Evolutionary conservation across 2,113 vertebrate species (phyloP), one percentile per base, ranked within the genome.

Genomic region (Platycercus adscitus): DNA sequence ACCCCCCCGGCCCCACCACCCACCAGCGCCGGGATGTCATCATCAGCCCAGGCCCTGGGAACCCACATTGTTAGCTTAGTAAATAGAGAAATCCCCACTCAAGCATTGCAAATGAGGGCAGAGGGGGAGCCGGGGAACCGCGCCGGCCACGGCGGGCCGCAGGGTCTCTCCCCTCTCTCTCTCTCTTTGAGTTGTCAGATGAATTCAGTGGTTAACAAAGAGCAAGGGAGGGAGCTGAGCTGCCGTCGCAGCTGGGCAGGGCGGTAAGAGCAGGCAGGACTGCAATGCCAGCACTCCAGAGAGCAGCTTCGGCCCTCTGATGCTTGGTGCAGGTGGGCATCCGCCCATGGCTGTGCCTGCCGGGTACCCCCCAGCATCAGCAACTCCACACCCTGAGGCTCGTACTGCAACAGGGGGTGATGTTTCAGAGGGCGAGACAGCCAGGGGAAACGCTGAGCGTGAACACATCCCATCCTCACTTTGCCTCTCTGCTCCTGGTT

Each of bases 71-170:
- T 97, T 97, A 95, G 93, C 78, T 97, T 93, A 89, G 96, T 97
- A 98, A 99, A 99, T 98, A 99, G 99, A 99, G 99, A 99, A 99
- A 99, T 99, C 98, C 98, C 98, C 98, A 98, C 98, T 99, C 98
- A 98, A 98, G 98, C 99, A 99, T 99, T 99, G 98, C 98, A 98
- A 99, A 98, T 97, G 98, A 98, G 98, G 98, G 98, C 98, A 98
- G 98, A 98, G 98, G 98, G 98, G 98, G 98, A 98, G 96, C 91
- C 50, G 47, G 95, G 95, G 95, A 95, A 94, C 95, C n/a, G 91
- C 75, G 88, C 92, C 75, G 93, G 91, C 96, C 83, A 71, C 64
- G 81, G 91, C 86, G 43, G 88, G 89, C 92, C 76, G 68, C 86
- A 46, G 94, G 92, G 93, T 94, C 96, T 96, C 91, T 94, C 92